These are phyloP conservation scores for Parnassius smintheus DNA, from an alignment of 2,888 invertebrate species.

Conservation along the genomic window DNA sequence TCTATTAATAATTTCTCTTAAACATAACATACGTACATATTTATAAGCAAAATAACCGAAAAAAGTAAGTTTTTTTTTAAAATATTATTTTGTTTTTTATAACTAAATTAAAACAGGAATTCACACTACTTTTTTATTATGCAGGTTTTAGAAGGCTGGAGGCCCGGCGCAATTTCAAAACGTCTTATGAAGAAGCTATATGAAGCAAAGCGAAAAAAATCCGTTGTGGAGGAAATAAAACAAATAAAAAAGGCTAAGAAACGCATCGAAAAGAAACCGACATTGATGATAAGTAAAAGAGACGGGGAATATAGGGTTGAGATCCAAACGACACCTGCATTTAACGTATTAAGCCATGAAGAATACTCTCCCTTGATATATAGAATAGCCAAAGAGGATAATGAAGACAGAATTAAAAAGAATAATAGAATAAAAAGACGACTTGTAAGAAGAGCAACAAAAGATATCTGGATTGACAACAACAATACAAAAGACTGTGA, in stretches of 20 bases:
- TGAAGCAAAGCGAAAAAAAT: constrained; percentile 46
- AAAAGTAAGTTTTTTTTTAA: constrained; percentile 36
- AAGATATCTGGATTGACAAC: constrained; percentile 49
- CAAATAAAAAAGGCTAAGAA: constrained; percentile 50
- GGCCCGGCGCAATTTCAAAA: constrained; percentile 66
- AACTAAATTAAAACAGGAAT: too few relatives aligned
- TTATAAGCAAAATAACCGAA: constrained; percentile 20
- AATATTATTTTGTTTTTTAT: constrained; percentile 27
- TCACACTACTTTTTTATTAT: constrained; percentile 18
- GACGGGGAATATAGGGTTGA: constrained; percentile 62
- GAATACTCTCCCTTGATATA: constrained; percentile 55
- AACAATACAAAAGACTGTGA: constrained; percentile 56
- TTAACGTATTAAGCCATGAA: constrained; percentile 35
- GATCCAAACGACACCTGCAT: constrained; percentile 49
- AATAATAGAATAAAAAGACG: constrained; percentile 41
- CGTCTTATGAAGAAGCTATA: constrained; percentile 54
- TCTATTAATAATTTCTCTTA: neutral
- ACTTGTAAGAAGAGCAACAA: constrained; percentile 43
- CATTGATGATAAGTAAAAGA: constrained; percentile 54
- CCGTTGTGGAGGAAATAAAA: constrained; percentile 35
- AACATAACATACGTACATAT: neutral
- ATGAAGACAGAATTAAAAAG: constrained; percentile 47
- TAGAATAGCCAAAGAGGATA: constrained; percentile 52
- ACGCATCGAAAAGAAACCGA: constrained; percentile 52
- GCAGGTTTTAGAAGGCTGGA: constrained; percentile 62